Percentiles rank a stretch among this genome's conserved stretches.
Evolutionary conservation across 2,797 vertebrate genomes (phyloP).

Genomic region (Microchirus variegatus): DNA sequence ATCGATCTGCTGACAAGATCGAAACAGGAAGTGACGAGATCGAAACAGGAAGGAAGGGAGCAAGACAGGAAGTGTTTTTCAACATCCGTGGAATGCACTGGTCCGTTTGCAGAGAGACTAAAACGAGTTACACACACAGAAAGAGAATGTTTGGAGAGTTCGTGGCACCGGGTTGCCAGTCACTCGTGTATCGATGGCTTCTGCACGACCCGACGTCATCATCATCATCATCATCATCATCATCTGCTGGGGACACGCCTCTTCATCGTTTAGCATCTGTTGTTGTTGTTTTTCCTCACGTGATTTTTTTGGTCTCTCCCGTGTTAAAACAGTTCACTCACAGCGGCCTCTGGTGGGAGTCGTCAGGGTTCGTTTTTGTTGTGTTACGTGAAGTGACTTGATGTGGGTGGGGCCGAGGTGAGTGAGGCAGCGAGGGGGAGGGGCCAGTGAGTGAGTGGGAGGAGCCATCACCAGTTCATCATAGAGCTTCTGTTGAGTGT

Average conservation of each 20-base stretch:
- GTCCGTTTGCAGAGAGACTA: slow-evolving; percentile 38
- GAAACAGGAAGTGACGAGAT: slow-evolving; percentile 18
- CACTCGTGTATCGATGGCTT: slow-evolving; percentile 62
- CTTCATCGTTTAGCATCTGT: slow-evolving; percentile 32
- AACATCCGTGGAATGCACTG: slow-evolving; percentile 25
- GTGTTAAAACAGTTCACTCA: slow-evolving; percentile 44
- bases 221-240: slow-evolving; percentile 34
- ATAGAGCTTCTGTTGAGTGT: slow-evolving; percentile 98
- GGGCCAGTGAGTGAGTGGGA: too few species aligned
- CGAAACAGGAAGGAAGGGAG: not conserved
- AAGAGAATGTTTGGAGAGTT: slow-evolving; percentile 55
- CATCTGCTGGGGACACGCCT: slow-evolving; percentile 35
- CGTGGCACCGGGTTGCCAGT: slow-evolving; percentile 66
- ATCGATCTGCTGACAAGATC: slow-evolving; percentile 11
- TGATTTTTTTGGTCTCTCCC: slow-evolving; percentile 38
- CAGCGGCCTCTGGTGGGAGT: slow-evolving; percentile 25
- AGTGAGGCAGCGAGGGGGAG: too few species aligned
- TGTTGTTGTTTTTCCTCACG: slow-evolving; percentile 14
- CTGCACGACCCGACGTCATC: slow-evolving; percentile 48
- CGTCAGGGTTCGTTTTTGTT: slow-evolving; percentile 18
- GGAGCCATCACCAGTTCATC: slow-evolving; percentile 97
- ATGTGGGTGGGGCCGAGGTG: slow-evolving; percentile 41
- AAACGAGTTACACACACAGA: slow-evolving; percentile 29
- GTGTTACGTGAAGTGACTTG: slow-evolving; percentile 52
- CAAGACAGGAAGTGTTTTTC: too few species aligned